Percentiles rank a stretch among this genome's conserved stretches.
phyloP scores from a whole-genome alignment of 2,888 invertebrate genomes.

The Xanthia togata region DNA sequence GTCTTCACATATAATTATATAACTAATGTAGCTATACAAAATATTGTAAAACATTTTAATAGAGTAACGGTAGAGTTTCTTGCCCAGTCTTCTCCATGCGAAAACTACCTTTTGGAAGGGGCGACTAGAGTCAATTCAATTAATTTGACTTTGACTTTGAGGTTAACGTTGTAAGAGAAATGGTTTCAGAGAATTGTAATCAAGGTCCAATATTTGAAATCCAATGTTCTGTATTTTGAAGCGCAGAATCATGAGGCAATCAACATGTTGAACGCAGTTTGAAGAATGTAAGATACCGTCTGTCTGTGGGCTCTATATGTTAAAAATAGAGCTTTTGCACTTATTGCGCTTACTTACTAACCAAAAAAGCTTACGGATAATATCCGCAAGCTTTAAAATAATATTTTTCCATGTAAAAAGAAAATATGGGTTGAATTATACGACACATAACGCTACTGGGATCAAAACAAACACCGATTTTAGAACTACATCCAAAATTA shows the following conservation, averaged over 20 bases:
- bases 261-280: neutral
- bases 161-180: neutral
- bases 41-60: no score
- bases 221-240: neutral
- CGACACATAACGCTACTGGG: neutral
- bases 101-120: no score
- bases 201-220: neutral
- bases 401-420: neutral
- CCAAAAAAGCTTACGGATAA: neutral
- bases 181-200: conserved; percentile 1
- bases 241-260: neutral
- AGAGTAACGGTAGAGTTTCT: no score
- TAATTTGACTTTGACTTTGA: no score
- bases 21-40: no score
- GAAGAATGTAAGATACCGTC: neutral
- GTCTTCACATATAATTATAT: no score
- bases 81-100: no score
- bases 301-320: neutral
- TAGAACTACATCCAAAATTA: neutral
- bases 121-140: no score
- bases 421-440: no score
- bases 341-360: neutral
- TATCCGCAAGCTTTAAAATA: neutral
- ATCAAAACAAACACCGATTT: neutral
- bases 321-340: neutral